phyloP scores from a whole-genome alignment of 2,797 vertebrate genomes.

The Eulemur rubriventer region DNA sequence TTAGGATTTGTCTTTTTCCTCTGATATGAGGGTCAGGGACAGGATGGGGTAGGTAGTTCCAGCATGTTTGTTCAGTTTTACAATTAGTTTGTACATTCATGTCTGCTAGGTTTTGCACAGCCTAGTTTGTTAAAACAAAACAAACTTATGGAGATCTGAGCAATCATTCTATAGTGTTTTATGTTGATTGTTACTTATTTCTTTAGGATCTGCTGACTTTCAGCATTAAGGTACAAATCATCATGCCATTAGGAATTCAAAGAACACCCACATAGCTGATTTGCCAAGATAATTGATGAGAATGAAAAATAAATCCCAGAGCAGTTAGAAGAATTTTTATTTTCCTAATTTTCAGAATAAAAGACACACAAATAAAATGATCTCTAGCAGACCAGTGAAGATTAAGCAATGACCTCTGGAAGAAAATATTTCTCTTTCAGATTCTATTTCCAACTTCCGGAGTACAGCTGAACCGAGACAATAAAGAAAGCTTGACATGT shows the following conservation, averaged over 20 bases:
- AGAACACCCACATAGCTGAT: background rate
- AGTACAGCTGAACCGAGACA: slow-evolving; percentile 66
- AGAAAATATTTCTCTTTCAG: slow-evolving; percentile 62
- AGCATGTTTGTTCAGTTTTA: background rate
- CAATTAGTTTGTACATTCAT: background rate
- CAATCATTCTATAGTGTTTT: background rate
- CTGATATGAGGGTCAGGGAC: background rate
- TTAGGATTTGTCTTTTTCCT: background rate
- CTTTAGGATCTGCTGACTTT: background rate
- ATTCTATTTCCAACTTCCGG: slow-evolving; percentile 71
- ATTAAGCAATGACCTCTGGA: slow-evolving; percentile 74
- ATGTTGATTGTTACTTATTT: background rate
- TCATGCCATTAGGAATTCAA: background rate
- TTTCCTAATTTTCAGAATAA: slow-evolving; percentile 20
- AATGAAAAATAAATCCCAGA: background rate
- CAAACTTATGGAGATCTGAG: background rate
- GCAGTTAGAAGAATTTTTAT: background rate
- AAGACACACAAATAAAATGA: background rate
- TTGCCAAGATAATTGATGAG: background rate
- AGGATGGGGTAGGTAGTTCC: background rate
- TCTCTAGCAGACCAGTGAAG: slow-evolving; percentile 66
- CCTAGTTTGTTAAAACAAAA: background rate
- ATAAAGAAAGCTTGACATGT: slow-evolving; percentile 71
- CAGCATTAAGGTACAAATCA: background rate
- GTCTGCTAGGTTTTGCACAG: background rate